Evolutionary conservation across 2,888 invertebrate species (phyloP), one percentile per base, ranked within the genome.

Genomic region (Amblyjoppa proteus): DNA sequence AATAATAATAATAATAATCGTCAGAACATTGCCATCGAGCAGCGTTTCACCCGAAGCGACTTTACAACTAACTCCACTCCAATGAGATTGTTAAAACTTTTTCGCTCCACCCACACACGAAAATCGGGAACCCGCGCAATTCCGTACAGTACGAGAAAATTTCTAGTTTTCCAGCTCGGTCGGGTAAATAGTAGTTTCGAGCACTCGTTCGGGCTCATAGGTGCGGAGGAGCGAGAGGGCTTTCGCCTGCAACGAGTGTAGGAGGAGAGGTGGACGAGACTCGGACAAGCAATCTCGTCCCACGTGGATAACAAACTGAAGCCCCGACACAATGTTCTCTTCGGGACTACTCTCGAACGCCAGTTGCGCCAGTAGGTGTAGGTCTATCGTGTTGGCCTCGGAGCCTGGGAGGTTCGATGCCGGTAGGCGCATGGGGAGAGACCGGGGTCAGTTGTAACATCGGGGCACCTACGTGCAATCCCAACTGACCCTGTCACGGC

Each of bases 231-330:
- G 64, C 13, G 64, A 64, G 5, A 41, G 34, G 45, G 56, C 75
- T 85, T 85, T 82, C 38, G 20, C 28, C 13, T 38, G 41, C 58
- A 31, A 76, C 70, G n/a, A 73, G 56, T 28, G 73, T 34, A 49
- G 51, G 66, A 76, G 49, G 1, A 51, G 77, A 53, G 53, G 16
- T 66, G 77, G 74, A 80, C 25, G 77, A 83, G 77, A 77, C 66
- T 49, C 70, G 78, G 80, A 86, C 83, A 81, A 70, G 86, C 86
- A 86, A 86, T 86, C 83, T 83, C 86, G 77, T 83, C 86, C 86
- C 81, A 83, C 86, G 81, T 85, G 56, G 51, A 70, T 31, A 71
- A 51, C 64, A 51, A 69, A 38, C 85, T 71, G 71, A 68, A 80
- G 68, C 45, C 4, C 83, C 80, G 70, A 81, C 86, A 86, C 83